A percentile compares a stretch with the other conserved stretches of the same genome.
Evolutionary conservation across 2,113 vertebrate species (phyloP).

Genomic region (Cochlearius cochlearius): DNA sequence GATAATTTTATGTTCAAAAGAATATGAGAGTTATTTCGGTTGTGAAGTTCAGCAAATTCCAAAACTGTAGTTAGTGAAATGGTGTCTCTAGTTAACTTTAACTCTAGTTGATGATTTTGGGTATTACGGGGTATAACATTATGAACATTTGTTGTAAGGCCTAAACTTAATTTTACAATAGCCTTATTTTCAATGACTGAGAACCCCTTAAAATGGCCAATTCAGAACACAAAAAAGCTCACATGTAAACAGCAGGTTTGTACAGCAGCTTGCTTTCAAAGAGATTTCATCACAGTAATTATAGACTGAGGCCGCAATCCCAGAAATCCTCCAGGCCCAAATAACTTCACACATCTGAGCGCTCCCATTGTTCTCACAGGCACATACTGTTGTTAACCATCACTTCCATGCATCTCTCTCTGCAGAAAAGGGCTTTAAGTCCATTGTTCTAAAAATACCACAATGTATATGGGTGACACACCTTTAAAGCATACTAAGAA

Average conservation of each 20-base stretch:
- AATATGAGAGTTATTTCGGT: not conserved
- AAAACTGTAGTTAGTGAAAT: not conserved
- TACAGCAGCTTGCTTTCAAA: not conserved
- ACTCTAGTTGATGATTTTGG: not conserved
- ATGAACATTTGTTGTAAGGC: not conserved
- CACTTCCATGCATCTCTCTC: not conserved
- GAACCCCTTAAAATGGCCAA: not conserved
- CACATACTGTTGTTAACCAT: not conserved
- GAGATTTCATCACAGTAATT: not conserved
- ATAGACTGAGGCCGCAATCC: not conserved
- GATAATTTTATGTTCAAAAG: not conserved
- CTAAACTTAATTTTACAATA: not conserved
- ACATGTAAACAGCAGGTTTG: not conserved
- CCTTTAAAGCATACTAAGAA: not conserved
- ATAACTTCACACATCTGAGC: not conserved
- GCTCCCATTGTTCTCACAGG: not conserved
- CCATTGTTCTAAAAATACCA: not conserved
- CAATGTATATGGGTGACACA: not conserved
- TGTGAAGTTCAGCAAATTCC: not conserved
- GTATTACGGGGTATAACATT: not conserved
- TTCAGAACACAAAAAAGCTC: not conserved
- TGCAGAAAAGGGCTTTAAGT: not conserved
- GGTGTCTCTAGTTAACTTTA: not conserved
- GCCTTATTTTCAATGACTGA: not conserved
- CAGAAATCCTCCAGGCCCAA: not conserved